These are phyloP conservation scores for Lepus oiostolus DNA, from an alignment of 2,797 vertebrate species.

Conservation along the genomic window DNA sequence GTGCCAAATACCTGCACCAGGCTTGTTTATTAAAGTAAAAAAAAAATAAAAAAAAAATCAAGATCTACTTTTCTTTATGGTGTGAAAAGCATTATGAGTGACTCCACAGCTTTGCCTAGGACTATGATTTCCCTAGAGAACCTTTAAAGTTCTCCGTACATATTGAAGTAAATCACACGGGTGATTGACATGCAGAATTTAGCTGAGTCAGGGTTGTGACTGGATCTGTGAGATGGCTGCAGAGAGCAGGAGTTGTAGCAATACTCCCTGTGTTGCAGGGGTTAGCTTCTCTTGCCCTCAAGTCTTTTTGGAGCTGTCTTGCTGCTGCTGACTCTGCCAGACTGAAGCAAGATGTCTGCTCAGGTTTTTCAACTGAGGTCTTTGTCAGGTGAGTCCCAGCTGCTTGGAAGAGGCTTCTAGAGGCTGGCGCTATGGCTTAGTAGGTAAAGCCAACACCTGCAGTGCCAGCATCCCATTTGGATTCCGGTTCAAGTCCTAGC, in stretches of 20 bases:
- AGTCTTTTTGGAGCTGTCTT: not conserved
- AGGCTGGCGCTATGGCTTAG: no score
- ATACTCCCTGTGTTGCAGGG: not conserved
- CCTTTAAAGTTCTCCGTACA: not conserved
- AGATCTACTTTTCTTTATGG: not conserved
- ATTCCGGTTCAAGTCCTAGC: no score
- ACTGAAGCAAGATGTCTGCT: not conserved
- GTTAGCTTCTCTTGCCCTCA: not conserved
- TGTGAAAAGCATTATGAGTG: not conserved
- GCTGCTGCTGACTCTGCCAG: not conserved
- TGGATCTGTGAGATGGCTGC: not conserved
- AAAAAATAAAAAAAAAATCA: not conserved
- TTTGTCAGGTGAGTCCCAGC: not conserved
- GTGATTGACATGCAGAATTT: not conserved
- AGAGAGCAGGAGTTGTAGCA: not conserved
- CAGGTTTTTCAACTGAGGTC: not conserved
- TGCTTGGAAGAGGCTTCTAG: not conserved
- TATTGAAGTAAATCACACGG: not conserved
- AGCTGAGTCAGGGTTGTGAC: not conserved
- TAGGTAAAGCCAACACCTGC: no score
- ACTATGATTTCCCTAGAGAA: no score
- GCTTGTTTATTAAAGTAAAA: conserved; percentile 52
- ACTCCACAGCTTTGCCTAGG: not conserved
- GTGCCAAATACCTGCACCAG: not conserved
- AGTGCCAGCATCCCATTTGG: not conserved